Conservation (phyloP, 1,140 invertebrate genomes). For the Homalodisca vitripennis region DNA sequence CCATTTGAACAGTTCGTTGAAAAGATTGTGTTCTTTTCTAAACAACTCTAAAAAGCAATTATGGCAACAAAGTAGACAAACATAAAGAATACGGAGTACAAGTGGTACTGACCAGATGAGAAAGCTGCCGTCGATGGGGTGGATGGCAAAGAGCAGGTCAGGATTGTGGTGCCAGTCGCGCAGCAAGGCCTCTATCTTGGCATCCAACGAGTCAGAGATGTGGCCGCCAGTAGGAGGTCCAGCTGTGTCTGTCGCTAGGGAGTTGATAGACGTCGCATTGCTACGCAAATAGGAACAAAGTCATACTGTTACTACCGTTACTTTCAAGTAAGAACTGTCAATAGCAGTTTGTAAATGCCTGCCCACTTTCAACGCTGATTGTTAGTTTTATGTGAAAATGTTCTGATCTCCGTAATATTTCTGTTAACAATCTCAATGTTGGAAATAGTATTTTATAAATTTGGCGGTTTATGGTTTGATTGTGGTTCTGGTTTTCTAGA, state of each 20-base stretch:
- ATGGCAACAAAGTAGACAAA: background rate
- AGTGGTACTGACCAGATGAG: conserved; percentile 88
- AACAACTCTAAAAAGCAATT: background rate
- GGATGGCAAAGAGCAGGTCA: conserved; percentile 96
- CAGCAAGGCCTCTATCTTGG: conserved; percentile 90
- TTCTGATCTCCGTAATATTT: no score
- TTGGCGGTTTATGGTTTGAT: no score
- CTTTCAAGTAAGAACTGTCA: no score
- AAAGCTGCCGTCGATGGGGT: conserved; percentile 97
- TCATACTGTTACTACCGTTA: background rate
- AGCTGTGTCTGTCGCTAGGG: conserved; percentile 69
- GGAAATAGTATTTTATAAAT: no score
- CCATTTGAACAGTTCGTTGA: background rate
- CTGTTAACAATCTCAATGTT: no score
- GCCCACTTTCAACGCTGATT: no score
- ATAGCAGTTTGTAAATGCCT: no score
- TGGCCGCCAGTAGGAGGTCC: background rate
- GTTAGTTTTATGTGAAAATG: no score
- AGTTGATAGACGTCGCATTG: conserved; percentile 79
- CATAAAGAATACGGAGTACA: no score
- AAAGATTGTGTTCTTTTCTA: no score
- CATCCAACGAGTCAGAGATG: conserved; percentile 52
- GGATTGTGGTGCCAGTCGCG: conserved; percentile 96
- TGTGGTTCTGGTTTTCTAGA: no score
- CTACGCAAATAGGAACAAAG: conserved; percentile 50